Base-by-base conservation (phyloP, 2,888 invertebrate species). In the Seladonia tumulorum region DNA sequence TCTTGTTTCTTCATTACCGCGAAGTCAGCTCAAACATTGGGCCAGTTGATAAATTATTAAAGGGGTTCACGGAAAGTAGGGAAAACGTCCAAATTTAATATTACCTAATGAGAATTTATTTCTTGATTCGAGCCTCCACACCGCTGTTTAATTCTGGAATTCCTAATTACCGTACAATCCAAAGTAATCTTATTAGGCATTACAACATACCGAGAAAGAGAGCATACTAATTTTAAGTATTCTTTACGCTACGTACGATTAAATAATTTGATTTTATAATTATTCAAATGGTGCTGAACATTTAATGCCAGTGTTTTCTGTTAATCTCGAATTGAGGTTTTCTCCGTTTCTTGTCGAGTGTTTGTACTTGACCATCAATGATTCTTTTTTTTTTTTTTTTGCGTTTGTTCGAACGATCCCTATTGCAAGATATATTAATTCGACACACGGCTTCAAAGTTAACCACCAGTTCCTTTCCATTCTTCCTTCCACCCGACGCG, bases 381-480 rank as follows among this genome's bases (percentile, higher is more conserved):
- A 35, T 68, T 22, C 35, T 22, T 18, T 4, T 35, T 22, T 66
- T 22, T 66, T 22, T 18, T 4, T 35, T 22, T 66, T 22, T 18
- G 10, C 18, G 35, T 35, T 10, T 35, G 25, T 35, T 68, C 8
- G 39, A 22, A n/a, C 5, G 8, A 7, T 29, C 42, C 39, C 49
- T 1, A 49, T n/a, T 4, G n/a, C 8, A 45, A 57, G 35, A 47
- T 70, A 45, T 83, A 90, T 90, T 90, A 91, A 91, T 90, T 90
- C 88, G 91, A 80, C 83, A 81, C 86, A 84, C 90, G 88, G 83
- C 85, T 79, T 81, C 79, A 82, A 90, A 89, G 81, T 87, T 90
- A 79, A 87, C 87, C 88, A 81, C 75, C 82, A 81, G 85, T 83
- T 88, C 90, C 90, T 92, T 90, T 88, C 77, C 88, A 77, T 89